Percentiles rank a stretch among this genome's conserved stretches.
Conservation (phyloP, 64 coral and sea anemone genomes). For the Actinia equina region DNA sequence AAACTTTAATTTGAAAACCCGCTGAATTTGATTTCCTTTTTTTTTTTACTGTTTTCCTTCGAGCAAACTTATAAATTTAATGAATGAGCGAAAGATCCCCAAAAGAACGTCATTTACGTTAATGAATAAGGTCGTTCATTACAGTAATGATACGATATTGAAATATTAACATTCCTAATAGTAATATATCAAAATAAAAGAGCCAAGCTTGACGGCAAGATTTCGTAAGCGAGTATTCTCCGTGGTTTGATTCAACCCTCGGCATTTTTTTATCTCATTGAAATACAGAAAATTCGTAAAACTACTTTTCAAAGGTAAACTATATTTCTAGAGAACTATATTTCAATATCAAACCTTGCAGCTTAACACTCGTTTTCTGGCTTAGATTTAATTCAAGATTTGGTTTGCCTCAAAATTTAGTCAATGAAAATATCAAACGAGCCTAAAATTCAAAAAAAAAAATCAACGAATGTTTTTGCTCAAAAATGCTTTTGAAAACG, state of each 20-base stretch:
- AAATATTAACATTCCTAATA: neutral
- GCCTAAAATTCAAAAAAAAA: too few relatives aligned
- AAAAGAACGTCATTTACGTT: neutral
- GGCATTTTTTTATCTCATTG: neutral
- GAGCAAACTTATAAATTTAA: neutral
- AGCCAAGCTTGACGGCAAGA: neutral
- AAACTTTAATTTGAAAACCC: too few relatives aligned
- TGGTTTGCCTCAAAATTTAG: too few relatives aligned
- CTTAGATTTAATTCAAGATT: too few relatives aligned
- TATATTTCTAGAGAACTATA: neutral
- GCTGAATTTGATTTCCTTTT: neutral
- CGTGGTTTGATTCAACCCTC: neutral
- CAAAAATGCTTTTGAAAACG: too few relatives aligned
- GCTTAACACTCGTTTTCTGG: neutral
- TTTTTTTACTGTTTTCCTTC: neutral
- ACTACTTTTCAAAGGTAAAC: neutral
- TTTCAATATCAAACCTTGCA: neutral
- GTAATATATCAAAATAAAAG: neutral
- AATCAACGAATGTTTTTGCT: too few relatives aligned
- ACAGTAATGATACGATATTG: neutral
- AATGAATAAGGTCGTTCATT: conserved; percentile 1
- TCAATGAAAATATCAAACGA: too few relatives aligned
- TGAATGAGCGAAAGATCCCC: neutral
- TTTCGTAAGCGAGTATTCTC: neutral
- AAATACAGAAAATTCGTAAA: neutral